Base-by-base conservation (phyloP, 1,140 invertebrate species). In the Medauroidea extradentata region DNA sequence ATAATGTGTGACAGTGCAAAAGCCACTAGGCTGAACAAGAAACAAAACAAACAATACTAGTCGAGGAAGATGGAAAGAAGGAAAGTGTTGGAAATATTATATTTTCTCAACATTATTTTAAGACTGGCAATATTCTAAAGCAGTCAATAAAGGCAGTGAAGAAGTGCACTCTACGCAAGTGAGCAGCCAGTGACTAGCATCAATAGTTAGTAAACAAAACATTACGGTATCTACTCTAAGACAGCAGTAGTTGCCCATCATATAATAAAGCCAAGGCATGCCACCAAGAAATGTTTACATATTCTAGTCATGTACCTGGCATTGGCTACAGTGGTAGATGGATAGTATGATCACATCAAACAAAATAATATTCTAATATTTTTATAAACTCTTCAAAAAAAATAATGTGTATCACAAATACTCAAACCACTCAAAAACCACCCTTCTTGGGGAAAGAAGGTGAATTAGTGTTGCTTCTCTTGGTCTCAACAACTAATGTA, bases 241-340 rank as follows among this genome's bases (percentile, higher is more conserved):
- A 34, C 11, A 34, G 29, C 29, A 34, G 29, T 34, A 34, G 29
- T 34, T 34, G 29, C 11, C 29, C 29, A 34, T 11, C 29, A 34
- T 11, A 34, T 4, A 34, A 34, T 34, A 34, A 34, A 34, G 29
- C 4, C 57, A 53, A 62, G 59, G 61, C 67, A 68, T 68, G 67
- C 67, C 65, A 68, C 67, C 67, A 68, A 68, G 67, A 68, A 68
- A 68, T 64, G 58, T 42, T 58, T 55, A 51, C 56, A 60, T 50
- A 50, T 55, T 54, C 58, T 60, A 60, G 27, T 19, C 18, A 55
- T 46, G 42, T 46, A 39, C 27, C 39, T 59, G 53, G 51, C 62
- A 63, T 56, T 63, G 58, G 62, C 62, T 63, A 63, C 62, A 63
- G 53, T 63, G 62, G 59, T 63, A 61, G 59, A 63, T 61, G 62